phyloP scores from a whole-genome alignment of 2,888 invertebrate genomes.

The Nephrotoma guestfalica region DNA sequence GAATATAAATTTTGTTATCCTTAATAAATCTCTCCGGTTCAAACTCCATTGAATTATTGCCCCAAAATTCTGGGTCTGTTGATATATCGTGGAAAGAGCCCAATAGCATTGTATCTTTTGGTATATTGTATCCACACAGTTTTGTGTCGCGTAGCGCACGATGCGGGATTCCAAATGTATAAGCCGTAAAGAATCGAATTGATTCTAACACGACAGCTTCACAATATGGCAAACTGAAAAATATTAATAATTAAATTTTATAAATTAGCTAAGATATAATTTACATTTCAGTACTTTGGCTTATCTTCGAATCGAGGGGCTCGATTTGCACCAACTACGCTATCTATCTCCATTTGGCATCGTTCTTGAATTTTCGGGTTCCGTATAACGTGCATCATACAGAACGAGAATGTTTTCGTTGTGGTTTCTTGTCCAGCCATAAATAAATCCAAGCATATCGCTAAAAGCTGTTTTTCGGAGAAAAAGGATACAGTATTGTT shows the following conservation, averaged over 20 bases:
- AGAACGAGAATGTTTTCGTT: slow-evolving; percentile 61
- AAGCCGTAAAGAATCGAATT: slow-evolving; percentile 63
- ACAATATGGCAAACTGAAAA: slow-evolving; percentile 60
- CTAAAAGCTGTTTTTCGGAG: slow-evolving; percentile 59
- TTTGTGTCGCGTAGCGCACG: slow-evolving; percentile 57
- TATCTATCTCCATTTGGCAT: slow-evolving; percentile 64
- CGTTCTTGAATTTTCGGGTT: slow-evolving; percentile 57
- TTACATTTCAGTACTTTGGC: slow-evolving; percentile 36
- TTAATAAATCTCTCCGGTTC: slow-evolving; percentile 59
- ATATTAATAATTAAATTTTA: slow-evolving; percentile 7
- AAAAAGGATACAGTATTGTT: slow-evolving; percentile 33
- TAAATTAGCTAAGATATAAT: slow-evolving; percentile 13
- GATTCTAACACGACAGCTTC: slow-evolving; percentile 66
- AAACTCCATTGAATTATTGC: slow-evolving; percentile 49
- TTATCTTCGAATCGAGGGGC: slow-evolving; percentile 56
- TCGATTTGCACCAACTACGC: slow-evolving; percentile 52
- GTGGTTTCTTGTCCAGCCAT: slow-evolving; percentile 81
- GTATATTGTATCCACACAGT: slow-evolving; percentile 56
- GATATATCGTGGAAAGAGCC: slow-evolving; percentile 59
- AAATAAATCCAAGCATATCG: slow-evolving; percentile 72
- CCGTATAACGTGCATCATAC: slow-evolving; percentile 56
- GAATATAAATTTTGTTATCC: slow-evolving; percentile 43
- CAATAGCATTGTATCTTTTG: slow-evolving; percentile 69
- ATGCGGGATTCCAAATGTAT: slow-evolving; percentile 67
- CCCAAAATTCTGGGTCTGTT: slow-evolving; percentile 50